Conservation (phyloP, 2,888 invertebrate genomes). For the Bedellia somnulentella region DNA sequence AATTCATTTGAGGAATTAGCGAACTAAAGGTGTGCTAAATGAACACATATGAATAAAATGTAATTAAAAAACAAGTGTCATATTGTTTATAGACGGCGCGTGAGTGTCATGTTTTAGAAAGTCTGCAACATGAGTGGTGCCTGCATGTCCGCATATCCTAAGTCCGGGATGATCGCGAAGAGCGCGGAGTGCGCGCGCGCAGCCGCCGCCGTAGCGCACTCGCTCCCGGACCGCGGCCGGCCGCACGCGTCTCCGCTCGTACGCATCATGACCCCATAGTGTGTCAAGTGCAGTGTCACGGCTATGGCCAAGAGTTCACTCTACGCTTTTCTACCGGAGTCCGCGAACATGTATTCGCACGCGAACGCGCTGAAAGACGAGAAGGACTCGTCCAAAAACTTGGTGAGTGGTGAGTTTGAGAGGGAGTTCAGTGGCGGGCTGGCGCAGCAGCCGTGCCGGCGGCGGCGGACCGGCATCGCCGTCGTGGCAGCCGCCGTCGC, state of each 20-base stretch:
- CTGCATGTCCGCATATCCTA: background rate
- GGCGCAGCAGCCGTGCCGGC: conserved; percentile 21
- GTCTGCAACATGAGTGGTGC: background rate
- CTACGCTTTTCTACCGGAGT: conserved; percentile 35
- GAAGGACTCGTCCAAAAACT: conserved; percentile 43
- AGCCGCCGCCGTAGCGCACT: conserved; percentile 10
- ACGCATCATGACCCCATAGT: conserved; percentile 18
- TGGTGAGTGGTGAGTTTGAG: conserved; percentile 49
- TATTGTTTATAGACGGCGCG: too few relatives aligned
- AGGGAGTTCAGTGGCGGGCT: conserved; percentile 29
- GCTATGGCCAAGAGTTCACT: conserved; percentile 34
- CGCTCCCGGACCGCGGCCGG: conserved; percentile 15
- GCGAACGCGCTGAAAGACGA: conserved; percentile 30
- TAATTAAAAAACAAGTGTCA: too few relatives aligned
- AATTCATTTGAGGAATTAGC: too few relatives aligned
- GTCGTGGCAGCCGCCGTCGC: conserved; percentile 20
- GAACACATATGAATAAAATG: too few relatives aligned
- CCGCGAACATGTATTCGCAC: conserved; percentile 36
- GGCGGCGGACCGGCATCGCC: conserved; percentile 24
- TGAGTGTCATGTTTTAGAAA: background rate
- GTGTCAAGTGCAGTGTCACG: conserved; percentile 29
- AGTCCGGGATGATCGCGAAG: conserved; percentile 1
- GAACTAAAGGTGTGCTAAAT: too few relatives aligned
- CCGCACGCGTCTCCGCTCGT: conserved; percentile 25
- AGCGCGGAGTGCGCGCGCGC: conserved; percentile 11